Evolutionary conservation across 2,113 vertebrate genomes (phyloP).

Genomic region (Pelvicachromis taeniatus): DNA sequence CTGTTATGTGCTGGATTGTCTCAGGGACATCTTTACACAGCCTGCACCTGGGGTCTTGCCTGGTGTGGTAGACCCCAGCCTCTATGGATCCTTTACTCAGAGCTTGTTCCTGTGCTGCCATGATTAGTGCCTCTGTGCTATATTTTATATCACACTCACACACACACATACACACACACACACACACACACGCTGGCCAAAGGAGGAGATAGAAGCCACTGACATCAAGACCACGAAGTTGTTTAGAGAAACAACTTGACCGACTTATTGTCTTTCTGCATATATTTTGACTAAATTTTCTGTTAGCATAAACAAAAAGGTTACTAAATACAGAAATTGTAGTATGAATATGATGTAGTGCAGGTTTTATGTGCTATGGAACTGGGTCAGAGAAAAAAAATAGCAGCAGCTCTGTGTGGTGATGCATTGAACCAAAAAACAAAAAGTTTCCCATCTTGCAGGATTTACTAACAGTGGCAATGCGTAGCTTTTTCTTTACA

Average conservation of each 20-base stretch:
- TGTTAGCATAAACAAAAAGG: not conserved
- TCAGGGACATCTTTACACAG: not conserved
- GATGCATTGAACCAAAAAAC: not conserved
- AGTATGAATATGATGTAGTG: not conserved
- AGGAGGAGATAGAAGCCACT: too few relatives aligned
- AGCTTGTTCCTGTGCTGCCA: not conserved
- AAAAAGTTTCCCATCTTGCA: not conserved
- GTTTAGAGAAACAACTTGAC: not conserved
- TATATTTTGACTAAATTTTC: not conserved
- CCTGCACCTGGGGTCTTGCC: not conserved
- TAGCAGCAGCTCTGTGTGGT: not conserved
- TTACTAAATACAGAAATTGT: not conserved
- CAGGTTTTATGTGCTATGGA: not conserved
- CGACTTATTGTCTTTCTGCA: accelerated
- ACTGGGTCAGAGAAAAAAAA: not conserved
- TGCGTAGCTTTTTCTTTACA: not conserved
- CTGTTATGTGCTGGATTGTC: too few relatives aligned
- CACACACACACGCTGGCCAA: too few relatives aligned
- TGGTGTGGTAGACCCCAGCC: not conserved
- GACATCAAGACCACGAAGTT: too few relatives aligned
- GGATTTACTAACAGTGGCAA: not conserved
- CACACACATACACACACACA: too few relatives aligned
- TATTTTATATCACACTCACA: too few relatives aligned
- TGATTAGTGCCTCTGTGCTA: not conserved
- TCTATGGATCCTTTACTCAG: not conserved